Base-by-base conservation (phyloP, 2,797 vertebrate species). In the Myiothlypis chrysogaster region DNA sequence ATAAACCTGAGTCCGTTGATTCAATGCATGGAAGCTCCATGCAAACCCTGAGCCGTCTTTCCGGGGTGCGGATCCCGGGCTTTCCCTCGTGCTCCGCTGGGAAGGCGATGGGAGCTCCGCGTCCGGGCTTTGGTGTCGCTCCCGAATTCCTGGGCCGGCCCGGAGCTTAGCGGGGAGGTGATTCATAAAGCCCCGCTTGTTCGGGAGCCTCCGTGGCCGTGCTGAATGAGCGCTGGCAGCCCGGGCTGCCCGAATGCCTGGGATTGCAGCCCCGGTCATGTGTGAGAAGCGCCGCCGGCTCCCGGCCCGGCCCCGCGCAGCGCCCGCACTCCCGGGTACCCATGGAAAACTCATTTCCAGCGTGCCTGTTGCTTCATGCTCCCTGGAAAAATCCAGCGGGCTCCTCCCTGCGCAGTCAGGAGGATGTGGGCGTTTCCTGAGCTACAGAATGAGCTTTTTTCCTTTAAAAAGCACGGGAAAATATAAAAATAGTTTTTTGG, bases 361-460 rank as follows among this genome's bases (percentile, higher is more conserved):
- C 60, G 15, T n/a, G 91, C 93, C 91, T 94, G 86, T 95, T 96
- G 90, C 94, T 92, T 83, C 93, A 65, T 9, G 56, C 83, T 96
- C 94, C 80, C 84, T 92, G 89, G 94, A 96, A 97, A 96, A 97
- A 95, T 94, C 96, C 87, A 91, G 78, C 0, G 89, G 91, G 71
- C 83, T 94, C 92, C 87, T 95, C 92, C 92, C 94, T 96, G 92
- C 2, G 5, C 49, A 78, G 89, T 43, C 56, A 46, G 87, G 69
- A 93, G 95, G 94, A 93, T 96, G 95, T 96, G 93, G 95, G 93
- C 34, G 91, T 90, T 96, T 97, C 94, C 93, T 87, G 94, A 94
- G 86, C 85, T 94, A 52, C 77, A 89, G 94, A 95, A 94, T 93
- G 95, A 94, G 87, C 57, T 90, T 95, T 95, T 95, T 91, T 83